These are phyloP conservation scores for Saccopteryx leptura DNA, from an alignment of 2,113 vertebrate species.

Conservation along the genomic window DNA sequence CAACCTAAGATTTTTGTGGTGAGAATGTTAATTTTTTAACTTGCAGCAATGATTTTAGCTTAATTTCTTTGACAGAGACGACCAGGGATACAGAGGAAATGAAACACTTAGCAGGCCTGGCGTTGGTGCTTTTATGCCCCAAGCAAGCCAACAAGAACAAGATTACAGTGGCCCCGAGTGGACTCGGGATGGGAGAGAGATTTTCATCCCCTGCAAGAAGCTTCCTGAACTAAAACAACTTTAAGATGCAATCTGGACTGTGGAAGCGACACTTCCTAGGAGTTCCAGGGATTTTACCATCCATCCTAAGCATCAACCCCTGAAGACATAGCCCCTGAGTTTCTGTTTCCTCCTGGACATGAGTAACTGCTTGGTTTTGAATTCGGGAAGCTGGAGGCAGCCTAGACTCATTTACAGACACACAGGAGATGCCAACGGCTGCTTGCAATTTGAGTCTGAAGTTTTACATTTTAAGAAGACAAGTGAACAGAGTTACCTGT, in stretches of 20 bases:
- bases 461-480: constrained; percentile 71
- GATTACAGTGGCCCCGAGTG: constrained; percentile 45
- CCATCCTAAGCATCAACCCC: not conserved
- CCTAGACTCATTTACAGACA: constrained; percentile 67
- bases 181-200: not conserved
- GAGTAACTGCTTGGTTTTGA: constrained; percentile 49
- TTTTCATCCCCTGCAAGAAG: not conserved
- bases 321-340: not conserved
- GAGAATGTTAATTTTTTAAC: constrained; percentile 77
- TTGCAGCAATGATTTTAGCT: constrained; percentile 56
- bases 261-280: not conserved
- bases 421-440: constrained; percentile 62
- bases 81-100: constrained; percentile 42
- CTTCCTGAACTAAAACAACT: constrained; percentile 3
- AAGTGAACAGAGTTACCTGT: constrained; percentile 79
- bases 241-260: not conserved
- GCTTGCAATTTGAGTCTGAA: constrained; percentile 74
- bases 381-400: constrained; percentile 67
- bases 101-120: constrained; percentile 49
- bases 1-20: constrained; percentile 43
- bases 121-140: constrained; percentile 24
- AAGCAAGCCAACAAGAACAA: constrained; percentile 69
- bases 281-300: constrained; percentile 61
- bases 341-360: constrained; percentile 48
- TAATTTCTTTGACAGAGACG: constrained; percentile 66